phyloP scores from a whole-genome alignment of 2,113 vertebrate species.

The Pelobates fuscus region DNA sequence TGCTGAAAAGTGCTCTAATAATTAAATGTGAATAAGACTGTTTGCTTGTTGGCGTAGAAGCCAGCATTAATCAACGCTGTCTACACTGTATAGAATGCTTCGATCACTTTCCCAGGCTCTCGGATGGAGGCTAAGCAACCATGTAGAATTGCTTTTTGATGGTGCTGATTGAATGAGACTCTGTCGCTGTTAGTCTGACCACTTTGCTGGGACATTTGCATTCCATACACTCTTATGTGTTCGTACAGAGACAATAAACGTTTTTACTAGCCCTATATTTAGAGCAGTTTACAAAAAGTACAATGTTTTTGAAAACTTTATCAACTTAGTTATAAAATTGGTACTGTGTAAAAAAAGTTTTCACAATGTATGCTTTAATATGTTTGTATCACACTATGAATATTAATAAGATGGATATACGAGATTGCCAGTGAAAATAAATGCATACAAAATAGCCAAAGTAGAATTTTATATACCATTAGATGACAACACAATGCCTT shows the following conservation, averaged over 20 bases:
- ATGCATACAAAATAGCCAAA: too few species aligned
- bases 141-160: slow-evolving; percentile 28
- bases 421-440: too few species aligned
- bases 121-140: background rate
- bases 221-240: background rate
- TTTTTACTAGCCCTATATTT: too few species aligned
- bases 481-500: too few species aligned
- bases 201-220: background rate
- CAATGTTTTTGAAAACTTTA: too few species aligned
- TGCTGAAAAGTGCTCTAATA: slow-evolving; percentile 31
- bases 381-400: too few species aligned
- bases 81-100: slow-evolving; percentile 46
- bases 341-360: too few species aligned
- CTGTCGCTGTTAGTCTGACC: background rate
- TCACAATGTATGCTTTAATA: too few species aligned
- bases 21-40: slow-evolving; percentile 51
- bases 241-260: background rate
- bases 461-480: too few species aligned
- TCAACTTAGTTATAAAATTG: too few species aligned
- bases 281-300: too few species aligned
- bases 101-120: slow-evolving; percentile 49
- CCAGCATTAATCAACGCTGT: slow-evolving; percentile 48
- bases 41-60: slow-evolving; percentile 23
- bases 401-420: too few species aligned
- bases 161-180: slow-evolving; percentile 38